Percentiles rank a stretch among this genome's conserved stretches.
Evolutionary conservation across 2,888 invertebrate species (phyloP).

Genomic region (Melolontha melolontha): DNA sequence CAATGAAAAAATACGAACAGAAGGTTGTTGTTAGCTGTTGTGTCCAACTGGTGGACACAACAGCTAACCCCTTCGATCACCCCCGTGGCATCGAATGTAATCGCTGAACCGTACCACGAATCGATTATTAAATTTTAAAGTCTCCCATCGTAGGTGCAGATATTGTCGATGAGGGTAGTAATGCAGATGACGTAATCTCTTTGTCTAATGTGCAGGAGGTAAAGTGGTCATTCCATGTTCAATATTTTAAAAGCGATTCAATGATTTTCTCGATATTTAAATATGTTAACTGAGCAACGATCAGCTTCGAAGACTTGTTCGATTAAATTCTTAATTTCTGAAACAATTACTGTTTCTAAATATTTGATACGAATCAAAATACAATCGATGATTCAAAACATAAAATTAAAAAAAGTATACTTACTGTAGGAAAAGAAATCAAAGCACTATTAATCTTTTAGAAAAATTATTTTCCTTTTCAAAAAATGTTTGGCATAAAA

Average conservation of each 20-base stretch:
- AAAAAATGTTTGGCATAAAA: too few species aligned
- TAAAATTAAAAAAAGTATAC: too few species aligned
- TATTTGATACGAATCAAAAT: too few species aligned
- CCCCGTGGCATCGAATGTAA: slow-evolving; percentile 44
- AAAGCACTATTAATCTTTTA: too few species aligned
- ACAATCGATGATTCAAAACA: too few species aligned
- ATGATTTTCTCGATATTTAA: too few species aligned
- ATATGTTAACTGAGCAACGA: too few species aligned
- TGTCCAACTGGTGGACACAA: slow-evolving; percentile 41
- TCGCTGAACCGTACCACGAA: slow-evolving; percentile 50
- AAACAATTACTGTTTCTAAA: too few species aligned
- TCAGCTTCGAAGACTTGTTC: too few species aligned
- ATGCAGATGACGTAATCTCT: slow-evolving; percentile 27
- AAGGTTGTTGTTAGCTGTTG: slow-evolving; percentile 28
- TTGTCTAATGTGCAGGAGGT: slow-evolving; percentile 6
- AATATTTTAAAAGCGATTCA: neutral
- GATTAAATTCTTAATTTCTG: too few species aligned
- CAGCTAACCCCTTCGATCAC: slow-evolving; percentile 49
- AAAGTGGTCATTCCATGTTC: slow-evolving; percentile 6
- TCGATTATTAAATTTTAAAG: slow-evolving; percentile 49
- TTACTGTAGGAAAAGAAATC: too few species aligned
- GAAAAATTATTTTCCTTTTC: too few species aligned
- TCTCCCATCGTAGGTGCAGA: slow-evolving; percentile 38
- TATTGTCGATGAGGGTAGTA: slow-evolving; percentile 27
- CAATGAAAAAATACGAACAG: neutral